Conservation (phyloP, 2,113 vertebrate genomes). For the Myrmecobius fasciatus region DNA sequence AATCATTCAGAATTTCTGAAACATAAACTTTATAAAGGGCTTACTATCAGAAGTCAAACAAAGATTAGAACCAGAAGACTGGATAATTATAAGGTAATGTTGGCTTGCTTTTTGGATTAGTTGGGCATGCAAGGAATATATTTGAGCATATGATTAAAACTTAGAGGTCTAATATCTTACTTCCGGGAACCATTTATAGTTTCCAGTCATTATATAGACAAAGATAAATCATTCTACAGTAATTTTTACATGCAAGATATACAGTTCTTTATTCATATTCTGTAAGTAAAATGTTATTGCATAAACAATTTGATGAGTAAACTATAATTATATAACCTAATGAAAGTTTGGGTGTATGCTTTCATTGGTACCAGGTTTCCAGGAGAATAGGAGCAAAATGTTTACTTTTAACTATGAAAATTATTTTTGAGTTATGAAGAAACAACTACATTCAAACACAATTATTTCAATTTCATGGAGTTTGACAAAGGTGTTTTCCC, state of each 20-base stretch:
- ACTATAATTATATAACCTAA: neutral
- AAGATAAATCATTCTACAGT: conserved; percentile 4
- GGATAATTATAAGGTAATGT: neutral
- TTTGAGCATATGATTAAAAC: neutral
- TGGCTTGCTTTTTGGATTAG: neutral
- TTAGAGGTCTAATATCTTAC: neutral
- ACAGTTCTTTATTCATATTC: neutral
- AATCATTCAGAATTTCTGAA: neutral
- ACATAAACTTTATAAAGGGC: neutral
- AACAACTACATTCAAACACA: neutral
- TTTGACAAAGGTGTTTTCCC: neutral
- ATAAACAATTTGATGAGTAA: neutral
- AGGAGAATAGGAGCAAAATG: neutral
- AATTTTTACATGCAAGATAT: neutral
- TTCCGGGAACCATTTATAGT: neutral
- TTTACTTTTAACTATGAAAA: conserved; percentile 9
- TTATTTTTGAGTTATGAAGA: conserved; percentile 25
- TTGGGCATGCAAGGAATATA: too few relatives aligned
- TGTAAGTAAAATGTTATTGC: neutral
- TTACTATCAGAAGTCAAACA: neutral
- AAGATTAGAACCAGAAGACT: neutral
- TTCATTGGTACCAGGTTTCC: neutral
- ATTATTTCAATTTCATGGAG: conserved; percentile 3
- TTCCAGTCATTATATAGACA: neutral
- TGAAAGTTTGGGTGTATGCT: neutral